Base-by-base conservation (phyloP, 2,113 vertebrate genomes). In the Perognathus longimembris region DNA sequence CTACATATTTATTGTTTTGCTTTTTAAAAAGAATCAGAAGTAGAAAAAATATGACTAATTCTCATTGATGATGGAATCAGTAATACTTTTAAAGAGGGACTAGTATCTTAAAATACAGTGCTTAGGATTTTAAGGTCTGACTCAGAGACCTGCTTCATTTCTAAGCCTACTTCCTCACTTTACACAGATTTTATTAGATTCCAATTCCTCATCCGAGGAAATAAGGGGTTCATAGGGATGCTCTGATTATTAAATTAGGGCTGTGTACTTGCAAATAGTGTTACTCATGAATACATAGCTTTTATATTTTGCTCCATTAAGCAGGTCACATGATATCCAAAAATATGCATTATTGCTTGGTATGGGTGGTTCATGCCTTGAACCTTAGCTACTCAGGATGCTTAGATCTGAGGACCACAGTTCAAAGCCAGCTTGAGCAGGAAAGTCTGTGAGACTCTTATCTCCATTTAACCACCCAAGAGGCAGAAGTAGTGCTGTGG, bases 171-270 rank as follows among this genome's bases (percentile, higher is more conserved):
- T 54, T 18, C 50, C 17, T 54, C 50, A 79, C 28, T 82, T 42
- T 69, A 34, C 0, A 11, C 59, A 36, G 21, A 4, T 8, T 92
- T 82, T n/a, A 70, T 40, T 74, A 74, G 36, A 80, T 57, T 70
- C 24, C 18, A 36, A 21, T 38, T 67, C 54, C 32, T 88, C 45
- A 40, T 67, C 76, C 85, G 42, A 86, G 91, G 85, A 84, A 70
- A 73, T 21, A 36, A 20, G 34, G 11, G 73, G 74, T 38, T 6
- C 40, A 54, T 69, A 95, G 28, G 12, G 63, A 84, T 45, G 6
- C n/a, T 91, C 42, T 82, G 50, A 88, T 82, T 70, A 82, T 93
- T 88, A 91, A 93, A 85, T 85, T 42, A 71, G 40, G 75, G 71
- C 30, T 75, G n/a, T 70, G 36, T 85, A 24, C 76, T 61, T 81